Evolutionary conservation across 1,140 invertebrate species (phyloP).

Genomic region (Bombus confusus): DNA sequence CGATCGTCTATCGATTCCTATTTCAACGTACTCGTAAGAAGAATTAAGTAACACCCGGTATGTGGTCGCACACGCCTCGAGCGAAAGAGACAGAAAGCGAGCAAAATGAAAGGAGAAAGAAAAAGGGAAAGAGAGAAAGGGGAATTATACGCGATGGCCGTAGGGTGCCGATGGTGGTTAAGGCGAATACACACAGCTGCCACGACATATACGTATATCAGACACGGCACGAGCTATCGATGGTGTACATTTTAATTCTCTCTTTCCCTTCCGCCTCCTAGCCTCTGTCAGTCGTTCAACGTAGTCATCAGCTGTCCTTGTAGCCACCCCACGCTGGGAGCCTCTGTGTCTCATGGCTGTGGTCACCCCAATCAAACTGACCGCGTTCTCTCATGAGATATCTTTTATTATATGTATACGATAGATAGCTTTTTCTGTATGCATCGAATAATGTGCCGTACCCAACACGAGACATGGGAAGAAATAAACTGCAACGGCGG

Average conservation of each 20-base stretch:
- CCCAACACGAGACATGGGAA: background rate
- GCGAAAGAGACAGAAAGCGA: conserved; percentile 46
- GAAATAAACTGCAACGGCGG: conserved; percentile 8
- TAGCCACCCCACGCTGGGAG: conserved; percentile 39
- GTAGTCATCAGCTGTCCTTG: conserved; percentile 77
- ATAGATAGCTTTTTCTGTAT: conserved; percentile 45
- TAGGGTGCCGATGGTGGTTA: conserved; percentile 59
- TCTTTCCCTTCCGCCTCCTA: conserved; percentile 36
- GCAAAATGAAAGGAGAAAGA: conserved; percentile 40
- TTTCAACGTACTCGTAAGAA: background rate
- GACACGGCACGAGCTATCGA: conserved; percentile 75
- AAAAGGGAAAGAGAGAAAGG: conserved; percentile 51
- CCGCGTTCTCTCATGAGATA: conserved; percentile 49
- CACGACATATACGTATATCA: conserved; percentile 69
- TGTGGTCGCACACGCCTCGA: conserved; percentile 1
- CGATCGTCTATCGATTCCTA: background rate
- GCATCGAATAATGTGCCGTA: background rate
- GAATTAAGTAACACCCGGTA: conserved; percentile 46
- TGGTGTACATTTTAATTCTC: conserved; percentile 74
- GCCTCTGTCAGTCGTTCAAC: conserved; percentile 41
- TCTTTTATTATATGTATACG: background rate
- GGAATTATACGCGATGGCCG: conserved; percentile 55
- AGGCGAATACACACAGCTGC: conserved; percentile 58
- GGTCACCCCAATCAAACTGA: conserved; percentile 54
- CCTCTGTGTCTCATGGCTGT: conserved; percentile 23